Percentiles rank a stretch among this genome's conserved stretches.
Conservation (phyloP, 1,140 invertebrate species). For the Drusus annulatus region DNA sequence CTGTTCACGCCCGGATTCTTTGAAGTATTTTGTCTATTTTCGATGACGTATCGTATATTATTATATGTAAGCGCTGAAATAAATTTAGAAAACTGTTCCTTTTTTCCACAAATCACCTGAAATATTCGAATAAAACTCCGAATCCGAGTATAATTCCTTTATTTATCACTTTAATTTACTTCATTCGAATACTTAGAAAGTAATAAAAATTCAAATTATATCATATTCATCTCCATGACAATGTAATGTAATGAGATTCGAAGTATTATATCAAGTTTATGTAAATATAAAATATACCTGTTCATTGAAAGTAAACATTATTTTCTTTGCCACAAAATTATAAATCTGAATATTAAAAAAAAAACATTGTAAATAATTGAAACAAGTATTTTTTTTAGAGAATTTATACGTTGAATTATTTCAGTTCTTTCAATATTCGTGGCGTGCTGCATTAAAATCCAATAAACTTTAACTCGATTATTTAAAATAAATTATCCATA, state of each 20-base stretch:
- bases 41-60: background rate
- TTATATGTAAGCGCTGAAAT: background rate
- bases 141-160: slow-evolving; percentile 2
- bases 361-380: too few species aligned
- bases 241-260: background rate
- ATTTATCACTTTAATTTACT: slow-evolving; percentile 14
- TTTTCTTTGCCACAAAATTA: background rate
- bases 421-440: too few species aligned
- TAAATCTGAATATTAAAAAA: too few species aligned
- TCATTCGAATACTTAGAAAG: background rate
- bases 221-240: background rate
- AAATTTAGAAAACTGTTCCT: background rate
- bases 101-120: slow-evolving; percentile 1
- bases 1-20: too few species aligned
- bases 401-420: too few species aligned
- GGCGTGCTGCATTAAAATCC: too few species aligned
- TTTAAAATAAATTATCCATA: too few species aligned
- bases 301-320: background rate
- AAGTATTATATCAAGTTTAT: slow-evolving; percentile 1
- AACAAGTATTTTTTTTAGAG: too few species aligned
- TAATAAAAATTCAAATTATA: slow-evolving; percentile 19
- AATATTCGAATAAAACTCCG: background rate
- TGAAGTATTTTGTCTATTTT: too few species aligned
- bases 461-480: too few species aligned
- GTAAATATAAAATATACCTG: slow-evolving; percentile 10